phyloP scores from a whole-genome alignment of 92 coral and sea anemone species.

The Bergia puertoricense region DNA sequence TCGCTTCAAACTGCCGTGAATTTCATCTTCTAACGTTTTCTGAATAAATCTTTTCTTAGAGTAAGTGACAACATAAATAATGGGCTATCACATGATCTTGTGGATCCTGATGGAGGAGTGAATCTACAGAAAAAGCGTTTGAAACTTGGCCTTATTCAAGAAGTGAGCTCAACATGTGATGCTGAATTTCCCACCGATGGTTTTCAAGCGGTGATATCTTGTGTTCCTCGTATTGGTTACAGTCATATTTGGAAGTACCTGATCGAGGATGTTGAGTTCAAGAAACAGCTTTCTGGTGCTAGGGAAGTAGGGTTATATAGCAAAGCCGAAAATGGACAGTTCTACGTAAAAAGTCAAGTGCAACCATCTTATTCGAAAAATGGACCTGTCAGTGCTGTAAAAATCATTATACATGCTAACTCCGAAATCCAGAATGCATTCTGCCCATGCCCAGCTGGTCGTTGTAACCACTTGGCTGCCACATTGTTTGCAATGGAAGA shows the following conservation, averaged over 20 bases:
- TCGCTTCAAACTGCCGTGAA: no score
- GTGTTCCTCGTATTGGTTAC: conserved; percentile 37
- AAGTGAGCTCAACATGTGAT: conserved; percentile 13
- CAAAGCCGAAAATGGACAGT: conserved; percentile 35
- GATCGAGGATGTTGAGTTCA: conserved; percentile 56
- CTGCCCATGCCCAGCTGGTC: conserved; percentile 67
- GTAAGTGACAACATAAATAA: conserved; percentile 55
- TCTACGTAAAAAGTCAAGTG: conserved; percentile 61
- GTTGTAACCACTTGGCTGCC: conserved; percentile 66
- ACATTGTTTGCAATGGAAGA: conserved; percentile 70
- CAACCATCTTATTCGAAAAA: conserved; percentile 27
- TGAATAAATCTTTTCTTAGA: conserved; percentile 34
- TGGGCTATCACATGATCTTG: conserved; percentile 44
- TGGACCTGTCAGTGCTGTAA: conserved; percentile 54
- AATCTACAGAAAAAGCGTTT: conserved; percentile 53
- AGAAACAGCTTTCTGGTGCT: conserved; percentile 53
- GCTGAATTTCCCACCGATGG: conserved; percentile 45
- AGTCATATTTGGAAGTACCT: conserved; percentile 58
- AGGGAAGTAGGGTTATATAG: conserved; percentile 55
- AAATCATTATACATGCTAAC: conserved; percentile 42
- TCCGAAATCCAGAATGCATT: conserved; percentile 53
- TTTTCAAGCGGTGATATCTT: conserved; percentile 51
- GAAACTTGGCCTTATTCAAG: conserved; percentile 51
- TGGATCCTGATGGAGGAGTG: conserved; percentile 59
- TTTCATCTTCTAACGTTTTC: conserved; percentile 28